Evolutionary conservation across 2,888 invertebrate genomes (phyloP).

Genomic region (Empis stercorea): DNA sequence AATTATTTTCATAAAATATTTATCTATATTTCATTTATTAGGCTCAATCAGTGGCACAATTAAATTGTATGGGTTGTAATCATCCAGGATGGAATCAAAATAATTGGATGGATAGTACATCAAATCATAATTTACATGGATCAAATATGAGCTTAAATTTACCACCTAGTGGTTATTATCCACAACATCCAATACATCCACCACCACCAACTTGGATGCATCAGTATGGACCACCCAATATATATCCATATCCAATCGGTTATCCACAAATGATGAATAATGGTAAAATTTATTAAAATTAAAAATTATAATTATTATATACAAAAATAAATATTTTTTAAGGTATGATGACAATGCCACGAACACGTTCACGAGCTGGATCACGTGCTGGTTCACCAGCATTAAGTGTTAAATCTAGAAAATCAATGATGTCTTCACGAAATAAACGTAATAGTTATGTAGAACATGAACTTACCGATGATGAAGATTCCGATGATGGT

Average conservation of each 20-base stretch:
- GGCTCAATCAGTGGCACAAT: conserved; percentile 59
- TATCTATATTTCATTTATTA: conserved; percentile 20
- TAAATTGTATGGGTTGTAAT: conserved; percentile 47
- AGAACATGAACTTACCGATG: conserved; percentile 40
- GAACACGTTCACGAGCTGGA: conserved; percentile 37
- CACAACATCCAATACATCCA: conserved; percentile 32
- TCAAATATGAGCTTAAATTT: conserved; percentile 46
- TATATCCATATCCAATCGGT: conserved; percentile 28
- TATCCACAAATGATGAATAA: conserved; percentile 37
- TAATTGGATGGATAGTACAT: conserved; percentile 26
- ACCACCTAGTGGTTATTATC: conserved; percentile 31
- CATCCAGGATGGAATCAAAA: conserved; percentile 28
- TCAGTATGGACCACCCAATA: conserved; percentile 19
- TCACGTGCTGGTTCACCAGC: conserved; percentile 54
- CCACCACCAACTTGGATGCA: conserved; percentile 25
- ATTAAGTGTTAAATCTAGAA: conserved; percentile 53
- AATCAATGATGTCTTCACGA: conserved; percentile 48
- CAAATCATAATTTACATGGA: conserved; percentile 33
- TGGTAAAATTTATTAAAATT: conserved; percentile 18
- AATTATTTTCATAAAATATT: background rate
- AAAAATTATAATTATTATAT: background rate
- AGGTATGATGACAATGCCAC: conserved; percentile 26
- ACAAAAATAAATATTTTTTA: background rate
- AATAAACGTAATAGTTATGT: conserved; percentile 36
- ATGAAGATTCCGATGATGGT: conserved; percentile 51